Percentiles rank a stretch among this genome's conserved stretches.
Evolutionary conservation across 2,888 invertebrate genomes (phyloP).

Genomic region (Vesta saturnalis): DNA sequence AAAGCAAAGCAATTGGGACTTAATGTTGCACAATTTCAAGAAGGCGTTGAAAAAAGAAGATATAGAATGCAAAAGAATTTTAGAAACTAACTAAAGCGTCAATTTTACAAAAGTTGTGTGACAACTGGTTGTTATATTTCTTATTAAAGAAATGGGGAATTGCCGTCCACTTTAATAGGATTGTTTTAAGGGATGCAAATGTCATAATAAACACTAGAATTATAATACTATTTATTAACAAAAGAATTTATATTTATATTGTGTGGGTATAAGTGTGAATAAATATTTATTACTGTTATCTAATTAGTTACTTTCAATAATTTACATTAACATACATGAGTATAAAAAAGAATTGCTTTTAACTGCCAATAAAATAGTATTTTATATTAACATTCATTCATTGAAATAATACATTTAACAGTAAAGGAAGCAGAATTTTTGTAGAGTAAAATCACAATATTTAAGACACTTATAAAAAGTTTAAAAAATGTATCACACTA

Average conservation of each 20-base stretch:
- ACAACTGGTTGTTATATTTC: not conserved
- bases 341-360: too few relatives aligned
- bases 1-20: conserved; percentile 63
- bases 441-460: conserved; percentile 34
- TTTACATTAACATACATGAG: too few relatives aligned
- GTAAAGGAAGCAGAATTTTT: conserved; percentile 7
- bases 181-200: conserved; percentile 29
- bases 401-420: not conserved
- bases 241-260: conserved; percentile 36
- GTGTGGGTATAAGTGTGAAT: conserved; percentile 32
- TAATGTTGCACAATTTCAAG: conserved; percentile 58
- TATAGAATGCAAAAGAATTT: conserved; percentile 49
- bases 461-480: conserved; percentile 34
- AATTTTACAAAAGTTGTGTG: conserved; percentile 3
- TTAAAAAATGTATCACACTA: not conserved
- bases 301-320: conserved; percentile 7
- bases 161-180: conserved; percentile 34
- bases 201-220: conserved; percentile 20
- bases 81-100: conserved; percentile 20
- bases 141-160: conserved; percentile 23
- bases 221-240: conserved; percentile 28
- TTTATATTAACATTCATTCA: not conserved
- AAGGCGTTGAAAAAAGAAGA: conserved; percentile 60
- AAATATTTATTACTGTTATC: conserved; percentile 36
- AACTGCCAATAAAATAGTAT: not conserved